These are phyloP conservation scores for Diplazon laetatorius DNA, from an alignment of 2,888 invertebrate genomes.

Conservation along the genomic window DNA sequence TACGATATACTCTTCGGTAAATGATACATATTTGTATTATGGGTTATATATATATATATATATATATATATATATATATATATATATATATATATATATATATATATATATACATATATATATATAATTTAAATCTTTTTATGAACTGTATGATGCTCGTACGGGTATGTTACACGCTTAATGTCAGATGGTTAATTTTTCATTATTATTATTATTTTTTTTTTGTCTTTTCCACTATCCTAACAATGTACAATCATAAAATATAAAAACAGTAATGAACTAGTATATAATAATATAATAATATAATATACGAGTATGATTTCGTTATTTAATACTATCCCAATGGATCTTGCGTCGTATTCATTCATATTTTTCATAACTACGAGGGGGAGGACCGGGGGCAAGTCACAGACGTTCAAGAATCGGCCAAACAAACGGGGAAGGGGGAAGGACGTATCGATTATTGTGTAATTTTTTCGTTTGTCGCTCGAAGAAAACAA, in stretches of 20 bases:
- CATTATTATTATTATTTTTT: slow-evolving; percentile 40
- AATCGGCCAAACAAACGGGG: slow-evolving; percentile 70
- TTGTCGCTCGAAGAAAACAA: slow-evolving; percentile 33
- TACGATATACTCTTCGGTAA: slow-evolving; percentile 55
- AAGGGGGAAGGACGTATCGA: no score
- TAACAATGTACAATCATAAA: slow-evolving; percentile 72
- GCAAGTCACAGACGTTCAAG: slow-evolving; percentile 74
- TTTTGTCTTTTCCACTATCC: slow-evolving; percentile 54
- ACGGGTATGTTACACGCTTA: slow-evolving; percentile 49
- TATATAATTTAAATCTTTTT: slow-evolving; percentile 46
- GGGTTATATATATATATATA: slow-evolving; percentile 42
- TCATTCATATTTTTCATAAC: slow-evolving; percentile 56
- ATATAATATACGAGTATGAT: slow-evolving; percentile 67
- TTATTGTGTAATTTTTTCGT: slow-evolving; percentile 54
- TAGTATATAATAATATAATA: slow-evolving; percentile 66
- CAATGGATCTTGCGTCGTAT: slow-evolving; percentile 60
- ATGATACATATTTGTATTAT: slow-evolving; percentile 37
- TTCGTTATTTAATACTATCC: slow-evolving; percentile 70
- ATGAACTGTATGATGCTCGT: slow-evolving; percentile 42
- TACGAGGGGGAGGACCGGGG: slow-evolving; percentile 28
- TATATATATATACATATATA: slow-evolving; percentile 34
- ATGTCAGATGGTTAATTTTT: slow-evolving; percentile 39
- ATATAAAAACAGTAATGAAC: slow-evolving; percentile 75
- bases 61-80: slow-evolving; percentile 27
- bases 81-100: no score